Evolutionary conservation across 2,113 vertebrate genomes (phyloP).

Genomic region (Salvator merianae): DNA sequence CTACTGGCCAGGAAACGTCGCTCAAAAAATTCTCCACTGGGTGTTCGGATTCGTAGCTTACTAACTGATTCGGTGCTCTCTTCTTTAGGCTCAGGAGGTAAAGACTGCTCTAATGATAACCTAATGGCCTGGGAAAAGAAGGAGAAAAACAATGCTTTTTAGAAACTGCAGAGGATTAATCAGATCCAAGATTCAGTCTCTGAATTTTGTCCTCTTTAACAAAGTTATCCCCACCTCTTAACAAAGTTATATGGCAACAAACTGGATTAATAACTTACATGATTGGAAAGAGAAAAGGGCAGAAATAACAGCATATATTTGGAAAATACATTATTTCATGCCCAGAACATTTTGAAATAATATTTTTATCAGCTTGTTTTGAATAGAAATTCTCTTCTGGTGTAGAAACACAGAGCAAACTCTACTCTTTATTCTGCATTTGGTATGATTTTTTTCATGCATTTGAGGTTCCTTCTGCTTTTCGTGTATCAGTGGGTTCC

Average conservation of each 20-base stretch:
- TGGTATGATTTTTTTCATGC: no score
- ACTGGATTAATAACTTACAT: background rate
- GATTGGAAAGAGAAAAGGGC: background rate
- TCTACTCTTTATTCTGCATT: no score
- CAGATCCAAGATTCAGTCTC: no score
- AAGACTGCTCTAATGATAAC: slow-evolving; percentile 91
- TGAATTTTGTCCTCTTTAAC: no score
- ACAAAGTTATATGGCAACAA: no score
- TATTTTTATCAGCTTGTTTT: background rate
- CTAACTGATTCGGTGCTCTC: slow-evolving; percentile 91
- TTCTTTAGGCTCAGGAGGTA: slow-evolving; percentile 91
- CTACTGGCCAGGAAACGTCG: slow-evolving; percentile 93
- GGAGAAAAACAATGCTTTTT: slow-evolving; percentile 36
- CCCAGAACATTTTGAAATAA: background rate
- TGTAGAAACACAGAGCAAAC: background rate
- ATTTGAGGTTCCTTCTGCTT: no score
- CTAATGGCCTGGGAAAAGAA: slow-evolving; percentile 87
- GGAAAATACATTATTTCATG: background rate
- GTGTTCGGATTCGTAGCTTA: slow-evolving; percentile 93
- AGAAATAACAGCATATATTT: background rate
- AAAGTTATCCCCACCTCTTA: no score
- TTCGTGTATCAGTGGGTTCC: no score
- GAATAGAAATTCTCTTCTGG: background rate
- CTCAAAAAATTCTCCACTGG: slow-evolving; percentile 95
- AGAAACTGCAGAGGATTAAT: no score